A percentile compares a stretch with the other conserved stretches of the same genome.
These are phyloP conservation scores for Sisyra nigra DNA, from an alignment of 2,888 invertebrate species.

Conservation along the genomic window DNA sequence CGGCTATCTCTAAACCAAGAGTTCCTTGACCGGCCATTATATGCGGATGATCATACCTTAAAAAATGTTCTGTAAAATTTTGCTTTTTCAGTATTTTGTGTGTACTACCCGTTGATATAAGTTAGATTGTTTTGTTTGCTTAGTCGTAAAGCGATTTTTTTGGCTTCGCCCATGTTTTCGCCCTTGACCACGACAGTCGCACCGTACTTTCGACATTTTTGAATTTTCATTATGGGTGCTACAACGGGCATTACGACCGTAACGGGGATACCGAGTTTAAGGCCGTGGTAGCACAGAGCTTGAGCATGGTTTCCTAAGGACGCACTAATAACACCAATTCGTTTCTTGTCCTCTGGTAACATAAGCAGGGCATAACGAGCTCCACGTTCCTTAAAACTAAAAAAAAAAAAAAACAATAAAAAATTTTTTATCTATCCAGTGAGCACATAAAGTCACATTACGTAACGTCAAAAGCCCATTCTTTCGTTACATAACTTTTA, in stretches of 20 bases:
- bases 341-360: conserved; percentile 52
- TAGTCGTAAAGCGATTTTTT: conserved; percentile 57
- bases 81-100: neutral
- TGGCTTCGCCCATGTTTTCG: conserved; percentile 71
- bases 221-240: conserved; percentile 92
- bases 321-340: conserved; percentile 75
- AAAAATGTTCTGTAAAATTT: conserved; percentile 11
- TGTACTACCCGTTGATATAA: conserved; percentile 74
- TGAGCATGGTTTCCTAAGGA: conserved; percentile 91
- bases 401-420: too few relatives aligned
- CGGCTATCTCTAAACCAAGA: conserved; percentile 79
- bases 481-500: too few relatives aligned
- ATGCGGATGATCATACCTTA: conserved; percentile 84
- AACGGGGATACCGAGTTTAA: conserved; percentile 39
- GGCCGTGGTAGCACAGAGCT: conserved; percentile 55
- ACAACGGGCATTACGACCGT: conserved; percentile 87
- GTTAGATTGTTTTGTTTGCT: conserved; percentile 51
- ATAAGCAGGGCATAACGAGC: conserved; percentile 73
- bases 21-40: conserved; percentile 94
- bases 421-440: too few relatives aligned
- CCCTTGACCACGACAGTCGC: conserved; percentile 76
- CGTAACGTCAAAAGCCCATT: too few relatives aligned
- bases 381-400: conserved; percentile 86
- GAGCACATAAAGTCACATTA: too few relatives aligned
- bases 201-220: conserved; percentile 68